Evolutionary conservation across 2,888 invertebrate species (phyloP).

Genomic region (Zelleria hepariella): DNA sequence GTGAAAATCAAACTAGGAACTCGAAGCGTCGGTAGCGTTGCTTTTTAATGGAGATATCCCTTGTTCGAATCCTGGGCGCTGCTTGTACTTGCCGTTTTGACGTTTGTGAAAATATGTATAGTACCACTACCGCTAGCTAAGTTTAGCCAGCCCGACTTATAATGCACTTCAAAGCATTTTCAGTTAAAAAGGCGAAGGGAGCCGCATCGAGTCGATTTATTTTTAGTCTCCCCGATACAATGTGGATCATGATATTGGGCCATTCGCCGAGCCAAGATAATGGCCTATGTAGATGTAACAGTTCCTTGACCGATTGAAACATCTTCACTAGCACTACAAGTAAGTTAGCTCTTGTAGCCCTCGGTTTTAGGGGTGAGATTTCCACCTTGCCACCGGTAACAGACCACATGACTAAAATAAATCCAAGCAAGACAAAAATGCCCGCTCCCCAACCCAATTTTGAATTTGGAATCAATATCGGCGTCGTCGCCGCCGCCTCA

Average conservation of each 20-base stretch:
- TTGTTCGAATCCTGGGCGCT: too few species aligned
- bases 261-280: conserved; percentile 56
- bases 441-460: conserved; percentile 19
- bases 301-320: conserved; percentile 59
- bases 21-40: too few species aligned
- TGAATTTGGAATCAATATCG: conserved; percentile 27
- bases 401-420: conserved; percentile 12
- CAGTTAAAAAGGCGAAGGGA: background rate
- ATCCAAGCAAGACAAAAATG: conserved; percentile 14
- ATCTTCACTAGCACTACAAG: conserved; percentile 24
- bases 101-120: too few species aligned
- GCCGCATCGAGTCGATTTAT: background rate
- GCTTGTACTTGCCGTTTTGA: too few species aligned
- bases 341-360: background rate
- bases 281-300: conserved; percentile 43
- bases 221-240: background rate
- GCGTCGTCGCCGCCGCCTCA: background rate
- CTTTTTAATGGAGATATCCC: too few species aligned
- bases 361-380: background rate
- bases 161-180: too few species aligned
- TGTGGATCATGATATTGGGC: conserved; percentile 43
- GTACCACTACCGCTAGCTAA: too few species aligned
- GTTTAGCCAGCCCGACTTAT: too few species aligned
- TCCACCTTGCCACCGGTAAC: conserved; percentile 8
- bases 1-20: too few species aligned